Evolutionary conservation across 1,140 invertebrate genomes (phyloP), one percentile per base, ranked within the genome.

Genomic region (Arctopsyche grandis): DNA sequence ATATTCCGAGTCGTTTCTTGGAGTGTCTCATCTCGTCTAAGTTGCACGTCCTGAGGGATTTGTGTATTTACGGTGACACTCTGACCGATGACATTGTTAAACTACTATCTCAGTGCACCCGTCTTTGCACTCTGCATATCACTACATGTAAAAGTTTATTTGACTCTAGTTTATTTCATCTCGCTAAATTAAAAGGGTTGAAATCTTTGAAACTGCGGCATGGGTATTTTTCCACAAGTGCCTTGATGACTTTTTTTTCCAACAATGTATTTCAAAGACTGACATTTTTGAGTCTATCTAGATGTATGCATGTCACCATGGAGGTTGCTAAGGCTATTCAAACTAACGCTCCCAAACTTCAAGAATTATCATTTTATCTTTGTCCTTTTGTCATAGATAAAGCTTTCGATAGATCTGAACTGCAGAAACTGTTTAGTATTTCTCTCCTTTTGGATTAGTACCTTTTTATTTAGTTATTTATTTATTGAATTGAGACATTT

Each of bases 141-240:
- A 88, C 88, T 84, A 89, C 87, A 5, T 89, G 88, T 79, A 89
- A 89, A 83, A 88, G 87, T 76, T 77, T 89, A 22, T 89, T 89
- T 85, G 88, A 89, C 82, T 88, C 87, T 19, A 89, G 88, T 84
- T 83, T 89, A 22, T 75, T 86, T 16, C 87, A 88, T 81, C 81
- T 89, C 26, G 86, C 87, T 48, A 86, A 84, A 76, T 70, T 89
- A 63, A 87, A 87, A 83, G 85, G 86, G 83, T 85, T 89, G 58
- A 85, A 86, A 70, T 89, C 88, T 69, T 80, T 89, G 26, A 89
- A 89, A 82, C 83, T 89, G 80, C 85, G 88, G 12, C 88, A 89
- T 80, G 87, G 87, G 38, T 89, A 88, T 83, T 89, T 89, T 80
- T 89, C 88, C 19, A 86, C 87, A 21, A 84, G 83, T 84, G 86